Base-by-base conservation (phyloP, 1,140 invertebrate species). In the Cepaea nemoralis region DNA sequence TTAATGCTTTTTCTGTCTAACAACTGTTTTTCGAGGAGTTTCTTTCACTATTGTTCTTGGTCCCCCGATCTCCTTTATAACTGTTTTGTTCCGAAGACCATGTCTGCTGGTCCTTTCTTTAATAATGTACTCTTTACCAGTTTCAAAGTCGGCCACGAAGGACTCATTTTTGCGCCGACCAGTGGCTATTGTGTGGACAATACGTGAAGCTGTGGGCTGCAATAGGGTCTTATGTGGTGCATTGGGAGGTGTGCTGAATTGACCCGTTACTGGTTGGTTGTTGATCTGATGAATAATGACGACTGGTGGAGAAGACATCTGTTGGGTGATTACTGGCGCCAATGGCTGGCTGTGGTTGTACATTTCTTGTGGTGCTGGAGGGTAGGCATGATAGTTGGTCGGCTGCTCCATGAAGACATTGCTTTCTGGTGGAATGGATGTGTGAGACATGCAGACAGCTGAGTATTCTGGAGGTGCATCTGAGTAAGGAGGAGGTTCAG, bases 41-140 rank as follows among this genome's bases (percentile, higher is more conserved):
- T 59, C 31, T 66, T 77, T 77, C 33, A 77, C 55, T 31, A 77
- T 40, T n/a, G 75, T 77, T 39, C 22, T 66, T 19, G 50, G 50
- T n/a, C 75, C 75, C 0, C 75, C 75, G 2, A 77, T 35, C 42
- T 77, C 75, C 39, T 50, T 1, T 35, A 77, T 77, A 3, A 77
- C 42, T 66, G 37, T 31, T 42, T 77, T 77, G 27, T 3, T 77
- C 16, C 75, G 75, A 1, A 12, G 27, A 42, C 75, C 75, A 40
- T 0, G 27, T n/a, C 48, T 35, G 59, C 75, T 77, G 22, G 48
- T 63, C 16, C 33, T 48, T 24, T 77, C 42, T 50, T 27, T 63
- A 5, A 77, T 42, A n/a, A 27, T 63, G 33, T 77, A 77, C 35
- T 59, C 59, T 42, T 63, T 59, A 6, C 75, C 75, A 0, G 75